Base-by-base conservation (phyloP, 2,888 invertebrate genomes). In the Chaetoderma sp. region DNA sequence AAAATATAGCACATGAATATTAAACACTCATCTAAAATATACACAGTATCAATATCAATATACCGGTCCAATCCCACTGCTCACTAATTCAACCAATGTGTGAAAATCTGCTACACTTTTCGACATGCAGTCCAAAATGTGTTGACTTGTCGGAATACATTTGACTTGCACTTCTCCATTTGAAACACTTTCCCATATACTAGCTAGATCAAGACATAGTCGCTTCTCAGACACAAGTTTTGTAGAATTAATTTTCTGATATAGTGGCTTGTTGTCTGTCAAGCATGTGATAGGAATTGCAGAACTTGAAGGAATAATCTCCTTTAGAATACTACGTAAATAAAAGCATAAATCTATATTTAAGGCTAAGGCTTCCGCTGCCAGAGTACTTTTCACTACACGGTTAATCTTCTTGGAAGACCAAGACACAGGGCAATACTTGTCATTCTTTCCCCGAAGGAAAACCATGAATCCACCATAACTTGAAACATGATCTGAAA, bases 321-420 rank as follows among this genome's bases (percentile, higher is more conserved):
- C 69, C 4, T 60, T 39, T 13, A 69, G 52, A 50, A 67, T 55
- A 45, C 56, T 66, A n/a, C 63, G 49, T 32, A 68, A 33, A 47
- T 60, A 68, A 39, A 60, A 63, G 18, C 57, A 58, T 2, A 55
- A 60, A 59, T 69, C 66, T 39, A 69, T 18, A 13, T 60, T 65
- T 25, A 65, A 25, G 28, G 67, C 54, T 23, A 72, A 54, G 18
- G 68, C 55, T 45, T 66, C 68, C 54, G 63, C 68, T n/a, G 72
- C 72, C 6, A 70, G 32, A 28, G 70, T 71, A 44, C 68, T 68
- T 39, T 64, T 65, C 18, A 66, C 67, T 8, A 71, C 68, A 28
- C 67, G 42, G 32, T 52, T 63, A 23, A 70, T 65, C 33, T 64
- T 69, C n/a, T 56, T 64, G 13, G 62, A 49, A n/a, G 45, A 30